phyloP scores from a whole-genome alignment of 1,140 invertebrate genomes.

The Lerema accius region DNA sequence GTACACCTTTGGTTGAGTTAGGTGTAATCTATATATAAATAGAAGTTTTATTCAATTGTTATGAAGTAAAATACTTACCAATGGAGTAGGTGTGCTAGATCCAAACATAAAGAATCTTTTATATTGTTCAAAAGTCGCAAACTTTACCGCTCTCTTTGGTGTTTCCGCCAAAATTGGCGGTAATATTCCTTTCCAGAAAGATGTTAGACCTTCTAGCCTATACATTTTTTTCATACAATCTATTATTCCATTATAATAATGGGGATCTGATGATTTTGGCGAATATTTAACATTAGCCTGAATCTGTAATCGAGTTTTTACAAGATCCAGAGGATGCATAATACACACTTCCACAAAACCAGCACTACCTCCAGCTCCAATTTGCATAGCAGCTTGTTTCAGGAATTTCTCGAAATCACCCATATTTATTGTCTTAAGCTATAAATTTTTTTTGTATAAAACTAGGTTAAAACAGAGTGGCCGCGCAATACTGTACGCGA shows the following conservation, averaged over 20 bases:
- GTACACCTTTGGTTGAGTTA: too few relatives aligned
- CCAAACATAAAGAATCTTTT: constrained; percentile 93
- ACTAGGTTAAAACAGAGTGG: background rate
- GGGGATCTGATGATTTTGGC: constrained; percentile 80
- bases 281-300: constrained; percentile 64
- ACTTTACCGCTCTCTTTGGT: constrained; percentile 96
- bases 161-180: constrained; percentile 97
- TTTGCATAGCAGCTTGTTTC: constrained; percentile 91
- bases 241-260: constrained; percentile 90
- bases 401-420: constrained; percentile 80
- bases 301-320: constrained; percentile 88
- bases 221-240: constrained; percentile 96
- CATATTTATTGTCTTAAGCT: constrained; percentile 48
- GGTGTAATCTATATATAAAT: too few relatives aligned
- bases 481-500: constrained; percentile 27
- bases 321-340: constrained; percentile 97
- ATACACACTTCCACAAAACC: constrained; percentile 97
- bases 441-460: too few relatives aligned
- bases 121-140: constrained; percentile 96
- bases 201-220: constrained; percentile 89
- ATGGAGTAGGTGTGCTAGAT: constrained; percentile 86
- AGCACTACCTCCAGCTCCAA: constrained; percentile 94
- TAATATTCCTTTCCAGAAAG: constrained; percentile 96
- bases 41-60: too few relatives aligned
- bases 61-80: constrained; percentile 83